A percentile compares a stretch with the other conserved stretches of the same genome.
phyloP scores from a whole-genome alignment of 1,140 invertebrate genomes.

The Charaxes varanes region DNA sequence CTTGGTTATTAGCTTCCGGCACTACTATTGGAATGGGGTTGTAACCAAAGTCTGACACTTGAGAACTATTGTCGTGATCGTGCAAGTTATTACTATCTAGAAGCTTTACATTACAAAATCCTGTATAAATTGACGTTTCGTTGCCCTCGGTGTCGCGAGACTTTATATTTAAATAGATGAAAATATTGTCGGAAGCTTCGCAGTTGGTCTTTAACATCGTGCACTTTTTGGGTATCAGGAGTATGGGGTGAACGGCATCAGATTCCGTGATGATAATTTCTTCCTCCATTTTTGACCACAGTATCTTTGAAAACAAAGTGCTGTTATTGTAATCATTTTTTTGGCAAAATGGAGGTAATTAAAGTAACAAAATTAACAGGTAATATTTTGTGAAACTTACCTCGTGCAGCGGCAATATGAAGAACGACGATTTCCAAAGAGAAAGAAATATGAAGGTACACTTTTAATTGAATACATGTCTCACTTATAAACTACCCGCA shows the following conservation, averaged over 20 bases:
- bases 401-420: slow-evolving; percentile 34
- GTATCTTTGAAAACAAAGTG: slow-evolving; percentile 25
- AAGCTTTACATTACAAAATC: slow-evolving; percentile 52
- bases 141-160: slow-evolving; percentile 46
- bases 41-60: slow-evolving; percentile 14
- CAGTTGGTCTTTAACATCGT: slow-evolving; percentile 42
- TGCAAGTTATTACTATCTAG: slow-evolving; percentile 42
- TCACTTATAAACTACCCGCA: slow-evolving; percentile 5
- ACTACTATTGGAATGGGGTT: slow-evolving; percentile 22
- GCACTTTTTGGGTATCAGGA: slow-evolving; percentile 48
- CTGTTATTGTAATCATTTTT: slow-evolving; percentile 17
- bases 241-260: slow-evolving; percentile 34
- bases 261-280: slow-evolving; percentile 13
- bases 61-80: slow-evolving; percentile 9
- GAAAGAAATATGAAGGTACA: slow-evolving; percentile 7
- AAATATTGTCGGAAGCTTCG: slow-evolving; percentile 41
- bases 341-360: slow-evolving; percentile 35
- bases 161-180: slow-evolving; percentile 47
- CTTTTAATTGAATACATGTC: slow-evolving; percentile 4
- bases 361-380: slow-evolving; percentile 30
- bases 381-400: slow-evolving; percentile 47
- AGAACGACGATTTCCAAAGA: slow-evolving; percentile 6
- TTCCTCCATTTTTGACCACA: slow-evolving; percentile 34
- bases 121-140: slow-evolving; percentile 40
- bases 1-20: slow-evolving; percentile 26